Base-by-base conservation (phyloP, 2,797 vertebrate species). In the Anguilla anguilla region DNA sequence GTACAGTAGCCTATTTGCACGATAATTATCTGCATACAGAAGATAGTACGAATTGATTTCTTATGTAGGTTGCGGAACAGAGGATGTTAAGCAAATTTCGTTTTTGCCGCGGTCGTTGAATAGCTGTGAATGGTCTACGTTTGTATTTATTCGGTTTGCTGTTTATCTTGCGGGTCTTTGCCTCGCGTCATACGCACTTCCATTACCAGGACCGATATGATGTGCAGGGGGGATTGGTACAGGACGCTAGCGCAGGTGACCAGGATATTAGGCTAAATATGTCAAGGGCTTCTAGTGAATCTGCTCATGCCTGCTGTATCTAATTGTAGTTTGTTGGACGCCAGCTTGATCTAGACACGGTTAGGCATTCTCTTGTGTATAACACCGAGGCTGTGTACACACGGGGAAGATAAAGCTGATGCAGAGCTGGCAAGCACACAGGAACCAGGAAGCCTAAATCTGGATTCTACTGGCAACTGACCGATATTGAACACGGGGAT, bases 401-500 rank as follows among this genome's bases (percentile, higher is more conserved):
- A 83, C 43, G 10, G 17, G 19, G n/a, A 17, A n/a, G 79, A 46
- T 51, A 31, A 46, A 51, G 51, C 51, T 28, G 82, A 53, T 53
- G 82, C 51, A 22, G n/a, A 31, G n/a, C 7, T 31, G 7, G 31
- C 9, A 25, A 39, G 46, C 39, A 31, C 28, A 35, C 25, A 31
- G 39, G 69, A 74, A 25, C n/a, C n/a, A 28, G 28, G 53, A 22
- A 31, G 11, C n/a, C 19, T 43, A 43, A n/a, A 19, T 59, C 51
- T 51, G 35, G 72, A 59, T 51, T 51, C 87, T 86, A 90, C 72
- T 28, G 55, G 25, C 53, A 86, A 91, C 89, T 91, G 91, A 89
- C 91, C 88, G 88, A 72, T 53, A 57, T 84, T 90, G 90, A 93
- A 89, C 61, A 91, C 79, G 5, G 55, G 35, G 72, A 59, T 51